Evolutionary conservation across 2,888 invertebrate genomes (phyloP), one percentile per base, ranked within the genome.

Genomic region (Metalampra italica): DNA sequence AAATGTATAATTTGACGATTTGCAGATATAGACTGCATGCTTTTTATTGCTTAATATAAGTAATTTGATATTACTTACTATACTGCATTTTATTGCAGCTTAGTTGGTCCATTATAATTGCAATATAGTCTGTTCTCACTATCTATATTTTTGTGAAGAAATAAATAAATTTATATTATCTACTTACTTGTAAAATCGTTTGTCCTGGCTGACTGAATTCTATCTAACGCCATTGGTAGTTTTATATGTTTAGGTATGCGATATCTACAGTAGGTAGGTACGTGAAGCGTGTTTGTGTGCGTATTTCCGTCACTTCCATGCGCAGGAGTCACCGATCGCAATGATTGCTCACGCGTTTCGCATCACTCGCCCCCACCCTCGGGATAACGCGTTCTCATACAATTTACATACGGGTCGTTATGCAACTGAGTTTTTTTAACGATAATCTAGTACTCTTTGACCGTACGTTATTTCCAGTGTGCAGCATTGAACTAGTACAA

Each of bases 281-380:
- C 7, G 8, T 9, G 5, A 32, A n/a, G 36, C 36, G 55, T 53
- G 53, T 47, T 51, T 63, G 60, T 65, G 64, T 64, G 62, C 40
- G 77, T 68, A 67, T 75, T 78, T 84, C 82, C 82, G 79, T 85
- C 81, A 79, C 75, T 80, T 81, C 75, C 77, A 69, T 78, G 86
- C 82, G 84, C 85, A 65, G 71, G 83, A 78, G 86, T 80, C 75
- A 81, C 74, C 82, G 85, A 82, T 86, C 84, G 83, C 75, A 68
- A 82, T 76, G 86, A 83, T 81, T 85, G 84, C 83, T 83, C 83
- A 86, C 87, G 87, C 88, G 88, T 89, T 80, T 81, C 89, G 87
- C 89, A 86, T 86, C 86, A 79, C 75, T 84, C 85, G 72, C 83
- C 86, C 86, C 74, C 75, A 75, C 78, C 77, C 82, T 66, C 64